Evolutionary conservation across 2,888 invertebrate species (phyloP), one percentile per base, ranked within the genome.

Genomic region (Athetis lepigone): DNA sequence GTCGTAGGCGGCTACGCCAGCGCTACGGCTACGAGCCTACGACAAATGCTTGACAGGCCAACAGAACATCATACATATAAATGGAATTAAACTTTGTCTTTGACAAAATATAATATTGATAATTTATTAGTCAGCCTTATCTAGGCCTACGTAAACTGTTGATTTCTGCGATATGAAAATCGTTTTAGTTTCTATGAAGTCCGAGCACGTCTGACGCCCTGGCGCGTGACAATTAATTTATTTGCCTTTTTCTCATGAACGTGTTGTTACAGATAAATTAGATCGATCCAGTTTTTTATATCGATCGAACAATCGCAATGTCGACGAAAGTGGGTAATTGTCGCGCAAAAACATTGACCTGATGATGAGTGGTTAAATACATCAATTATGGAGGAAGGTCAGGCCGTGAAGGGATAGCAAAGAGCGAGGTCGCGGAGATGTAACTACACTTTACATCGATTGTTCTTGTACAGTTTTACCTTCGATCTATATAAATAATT

Each of bases 281-380:
- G 60, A 70, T 71, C 61, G 63, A 45, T 29, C 97, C 97, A 47
- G 67, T 77, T 79, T 80, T 79, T 79, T 77, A 59, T 56, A 19
- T 16, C 25, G 25, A 33, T 18, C 36, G 27, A 50, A 60, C 62
- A 72, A 67, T 57, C 33, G 47, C 59, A 68, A 54, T 60, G 56
- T 57, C 50, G 49, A 67, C 46, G 77, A 79, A 80, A 77, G 78
- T 75, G 55, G 69, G 51, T 55, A 74, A 61, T 61, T 61, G 62
- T 58, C 60, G 56, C 39, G 51, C 37, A 75, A 70, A 65, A 77
- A 75, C 57, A 46, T 59, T 46, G 50, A 55, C 43, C 64, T 57
- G 61, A 49, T 54, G 54, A 59, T 54, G 51, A 71, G 19, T 42
- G 43, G 45, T 66, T 64, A 42, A 76, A 60, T 72, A 62, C 68